Base-by-base conservation (phyloP, 2,113 vertebrate species). In the Acrocephalus arundinaceus region DNA sequence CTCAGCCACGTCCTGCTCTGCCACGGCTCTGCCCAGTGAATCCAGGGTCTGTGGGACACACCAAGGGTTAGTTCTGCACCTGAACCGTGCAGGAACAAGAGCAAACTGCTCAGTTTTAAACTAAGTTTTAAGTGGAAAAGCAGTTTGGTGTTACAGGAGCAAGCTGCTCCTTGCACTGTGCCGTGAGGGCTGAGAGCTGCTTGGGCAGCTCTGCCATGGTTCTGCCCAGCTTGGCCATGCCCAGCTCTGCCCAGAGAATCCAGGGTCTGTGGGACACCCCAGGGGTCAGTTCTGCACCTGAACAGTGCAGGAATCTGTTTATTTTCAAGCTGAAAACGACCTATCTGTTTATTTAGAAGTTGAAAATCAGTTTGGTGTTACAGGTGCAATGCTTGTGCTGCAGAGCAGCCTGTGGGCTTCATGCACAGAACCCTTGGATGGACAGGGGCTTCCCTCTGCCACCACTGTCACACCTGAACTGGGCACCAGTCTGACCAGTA, bases 31-130 rank as follows among this genome's bases (percentile, higher is more conserved):
- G 61, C 91, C 93, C 18, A 99, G 97, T 52, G 97, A 92, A 21
- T 98, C 98, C 70, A 99, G 96, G 11, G 89, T 98, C 99, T 99
- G 84, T 2, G 61, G 63, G 63, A 59, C 43, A 73, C 48, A 82
- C 5, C 3, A 0, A 7, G n/a, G 39, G 41, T 89, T 22, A 73
- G 8, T 19, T 33, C 11, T 22, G 4, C 0, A 18, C 6, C 28
- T 18, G 14, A 39, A 1, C 13, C 0, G 16, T 0, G 21, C 12
- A 46, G 46, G 15, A 62, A 17, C 2, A 28, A 20, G 20, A 43
- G 30, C 14, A 52, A 13, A 0, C 7, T 45, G 28, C 5, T 35
- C 6, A 1, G 24, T 83, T 62, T 1, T 18, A 28, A 6, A 25
- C 5, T 35, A 6, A 1, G 24, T 83, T 62, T 1, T 18, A 28